Evolutionary conservation across 1,140 invertebrate genomes (phyloP).

Genomic region (Steinernema feltiae): DNA sequence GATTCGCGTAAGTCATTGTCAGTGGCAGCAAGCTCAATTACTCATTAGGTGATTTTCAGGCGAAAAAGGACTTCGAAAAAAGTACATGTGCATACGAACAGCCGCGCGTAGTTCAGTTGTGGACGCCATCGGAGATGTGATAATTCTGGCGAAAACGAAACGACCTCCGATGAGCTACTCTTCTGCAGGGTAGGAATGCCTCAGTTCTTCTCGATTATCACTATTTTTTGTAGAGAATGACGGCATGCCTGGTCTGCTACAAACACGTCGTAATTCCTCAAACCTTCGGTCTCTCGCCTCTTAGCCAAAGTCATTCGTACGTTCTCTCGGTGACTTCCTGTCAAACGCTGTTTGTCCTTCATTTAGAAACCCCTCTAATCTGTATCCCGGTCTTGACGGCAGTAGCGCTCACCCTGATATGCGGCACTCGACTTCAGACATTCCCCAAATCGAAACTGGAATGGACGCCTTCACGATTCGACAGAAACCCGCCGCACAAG

Average conservation of each 20-base stretch:
- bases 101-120: conserved; percentile 29
- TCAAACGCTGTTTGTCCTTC: conserved; percentile 11
- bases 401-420: not conserved
- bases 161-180: conserved; percentile 31
- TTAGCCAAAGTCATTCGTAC: conserved; percentile 22
- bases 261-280: conserved; percentile 30
- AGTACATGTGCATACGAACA: conserved; percentile 32
- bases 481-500: conserved; percentile 11
- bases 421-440: not conserved
- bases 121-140: conserved; percentile 32
- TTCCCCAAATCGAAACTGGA: not conserved
- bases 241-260: conserved; percentile 30
- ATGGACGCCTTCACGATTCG: conserved; percentile 1
- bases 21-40: not conserved
- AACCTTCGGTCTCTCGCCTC: conserved; percentile 13
- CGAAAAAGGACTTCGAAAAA: conserved; percentile 33
- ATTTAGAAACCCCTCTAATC: conserved; percentile 15
- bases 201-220: conserved; percentile 13
- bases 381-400: not conserved
- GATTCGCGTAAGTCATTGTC: conserved; percentile 37
- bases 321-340: not conserved
- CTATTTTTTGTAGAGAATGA: conserved; percentile 30
- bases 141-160: conserved; percentile 33
- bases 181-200: conserved; percentile 24
- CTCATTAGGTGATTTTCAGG: conserved; percentile 21